A percentile compares a stretch with the other conserved stretches of the same genome.
Evolutionary conservation across 2,797 vertebrate species (phyloP).

Genomic region (Amblyraja radiata): DNA sequence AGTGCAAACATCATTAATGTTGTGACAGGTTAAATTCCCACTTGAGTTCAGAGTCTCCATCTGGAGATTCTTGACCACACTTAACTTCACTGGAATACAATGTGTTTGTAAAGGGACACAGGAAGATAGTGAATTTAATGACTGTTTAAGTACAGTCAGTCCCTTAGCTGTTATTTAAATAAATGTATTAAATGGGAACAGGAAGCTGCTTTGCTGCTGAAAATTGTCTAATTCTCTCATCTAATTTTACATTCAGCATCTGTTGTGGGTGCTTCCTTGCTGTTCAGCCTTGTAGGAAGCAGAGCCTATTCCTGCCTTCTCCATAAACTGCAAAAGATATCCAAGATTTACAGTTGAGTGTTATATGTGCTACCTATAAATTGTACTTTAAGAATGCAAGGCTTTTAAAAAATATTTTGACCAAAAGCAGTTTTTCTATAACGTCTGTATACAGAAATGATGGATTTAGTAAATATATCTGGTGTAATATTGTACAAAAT

Average conservation of each 20-base stretch:
- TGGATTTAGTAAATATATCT: no score
- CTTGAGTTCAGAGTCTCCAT: not conserved
- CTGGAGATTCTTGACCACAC: not conserved
- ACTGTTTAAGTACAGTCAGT: not conserved
- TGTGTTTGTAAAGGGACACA: no score
- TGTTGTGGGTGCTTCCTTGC: not conserved
- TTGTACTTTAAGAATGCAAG: not conserved
- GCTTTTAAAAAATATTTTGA: not conserved
- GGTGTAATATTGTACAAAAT: no score
- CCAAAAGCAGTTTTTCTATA: not conserved
- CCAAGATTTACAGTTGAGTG: not conserved
- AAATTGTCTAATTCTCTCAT: not conserved
- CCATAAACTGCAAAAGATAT: not conserved
- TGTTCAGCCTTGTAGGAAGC: not conserved
- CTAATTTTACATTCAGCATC: not conserved
- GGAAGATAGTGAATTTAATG: slow-evolving; percentile 3
- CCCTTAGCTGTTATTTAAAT: not conserved
- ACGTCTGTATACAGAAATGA: not conserved
- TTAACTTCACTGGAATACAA: not conserved
- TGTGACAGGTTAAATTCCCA: slow-evolving; percentile 4
- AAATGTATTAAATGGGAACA: not conserved
- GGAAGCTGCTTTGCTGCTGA: not conserved
- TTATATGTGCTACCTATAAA: not conserved
- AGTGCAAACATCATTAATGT: not conserved
- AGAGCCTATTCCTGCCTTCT: not conserved